Percentiles rank a stretch among this genome's conserved stretches.
Conservation (phyloP, 1,140 invertebrate species). For the Pollicipes pollicipes region DNA sequence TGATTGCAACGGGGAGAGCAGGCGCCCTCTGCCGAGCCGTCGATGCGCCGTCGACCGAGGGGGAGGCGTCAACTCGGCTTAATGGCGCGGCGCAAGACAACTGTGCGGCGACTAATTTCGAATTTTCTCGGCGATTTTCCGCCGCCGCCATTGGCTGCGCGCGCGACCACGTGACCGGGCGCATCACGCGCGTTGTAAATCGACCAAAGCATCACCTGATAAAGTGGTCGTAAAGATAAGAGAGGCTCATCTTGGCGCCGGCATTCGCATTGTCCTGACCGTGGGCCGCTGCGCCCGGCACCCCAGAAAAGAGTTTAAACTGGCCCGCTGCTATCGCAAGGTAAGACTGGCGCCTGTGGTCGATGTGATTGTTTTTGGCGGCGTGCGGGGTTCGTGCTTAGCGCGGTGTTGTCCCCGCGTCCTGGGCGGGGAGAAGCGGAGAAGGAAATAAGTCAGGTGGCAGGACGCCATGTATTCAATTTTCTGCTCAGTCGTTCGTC, state of each 20-base stretch:
- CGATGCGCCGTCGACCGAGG: neutral
- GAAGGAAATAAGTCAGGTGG: neutral
- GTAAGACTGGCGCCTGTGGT: neutral
- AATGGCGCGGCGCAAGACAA: neutral
- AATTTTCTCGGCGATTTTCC: neutral
- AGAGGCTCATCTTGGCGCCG: neutral
- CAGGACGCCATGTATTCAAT: neutral
- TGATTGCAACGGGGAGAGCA: neutral
- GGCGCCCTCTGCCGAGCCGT: too few species aligned
- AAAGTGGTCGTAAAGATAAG: constrained; percentile 2
- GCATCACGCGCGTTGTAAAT: constrained; percentile 1
- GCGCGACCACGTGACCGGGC: neutral
- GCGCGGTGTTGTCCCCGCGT: neutral
- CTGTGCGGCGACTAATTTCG: neutral
- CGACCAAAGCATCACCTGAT: constrained; percentile 1
- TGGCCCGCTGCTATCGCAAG: neutral
- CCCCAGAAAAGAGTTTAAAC: neutral
- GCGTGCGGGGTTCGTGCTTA: neutral
- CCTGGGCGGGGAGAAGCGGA: neutral
- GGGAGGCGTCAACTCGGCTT: neutral
- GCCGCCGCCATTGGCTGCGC: neutral
- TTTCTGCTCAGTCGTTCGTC: neutral
- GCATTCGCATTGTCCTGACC: neutral
- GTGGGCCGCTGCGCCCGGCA: too few species aligned
- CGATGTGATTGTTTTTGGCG: neutral